phyloP scores from a whole-genome alignment of 2,113 vertebrate species.

The Bos indicus region DNA sequence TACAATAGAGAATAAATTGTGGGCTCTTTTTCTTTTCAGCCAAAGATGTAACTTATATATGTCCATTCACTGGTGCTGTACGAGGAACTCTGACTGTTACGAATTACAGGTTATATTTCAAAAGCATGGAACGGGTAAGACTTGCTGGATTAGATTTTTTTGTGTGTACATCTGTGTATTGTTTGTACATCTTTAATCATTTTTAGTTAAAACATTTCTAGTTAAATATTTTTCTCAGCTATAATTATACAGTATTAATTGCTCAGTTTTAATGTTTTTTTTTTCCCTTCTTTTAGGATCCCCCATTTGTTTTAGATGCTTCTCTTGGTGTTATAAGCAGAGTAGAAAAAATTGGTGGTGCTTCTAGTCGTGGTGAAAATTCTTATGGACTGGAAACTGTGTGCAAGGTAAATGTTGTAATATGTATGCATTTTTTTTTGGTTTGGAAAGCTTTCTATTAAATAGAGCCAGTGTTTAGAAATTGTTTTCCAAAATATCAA shows the following conservation, averaged over 20 bases:
- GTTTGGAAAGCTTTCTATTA: not conserved
- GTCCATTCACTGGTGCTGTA: constrained; percentile 93
- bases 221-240: not conserved
- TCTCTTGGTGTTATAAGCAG: constrained; percentile 96
- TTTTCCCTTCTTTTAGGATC: constrained; percentile 81
- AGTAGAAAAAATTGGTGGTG: constrained; percentile 94
- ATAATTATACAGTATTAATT: not conserved
- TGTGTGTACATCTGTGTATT: not conserved
- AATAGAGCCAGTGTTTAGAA: not conserved
- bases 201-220: constrained; percentile 25
- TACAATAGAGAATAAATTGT: not conserved
- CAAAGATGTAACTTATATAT: constrained; percentile 97
- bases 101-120: constrained; percentile 97
- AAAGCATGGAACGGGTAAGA: constrained; percentile 94
- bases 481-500: not conserved
- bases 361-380: constrained; percentile 91
- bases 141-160: not conserved
- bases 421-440: not conserved
- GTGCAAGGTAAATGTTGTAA: constrained; percentile 88
- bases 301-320: constrained; percentile 93
- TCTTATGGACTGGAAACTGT: constrained; percentile 91
- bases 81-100: constrained; percentile 94
- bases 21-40: constrained; percentile 76
- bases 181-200: constrained; percentile 33
- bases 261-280: constrained; percentile 66